Evolutionary conservation across 2,888 invertebrate genomes (phyloP), one percentile per base, ranked within the genome.

Genomic region (Zelleria hepariella): DNA sequence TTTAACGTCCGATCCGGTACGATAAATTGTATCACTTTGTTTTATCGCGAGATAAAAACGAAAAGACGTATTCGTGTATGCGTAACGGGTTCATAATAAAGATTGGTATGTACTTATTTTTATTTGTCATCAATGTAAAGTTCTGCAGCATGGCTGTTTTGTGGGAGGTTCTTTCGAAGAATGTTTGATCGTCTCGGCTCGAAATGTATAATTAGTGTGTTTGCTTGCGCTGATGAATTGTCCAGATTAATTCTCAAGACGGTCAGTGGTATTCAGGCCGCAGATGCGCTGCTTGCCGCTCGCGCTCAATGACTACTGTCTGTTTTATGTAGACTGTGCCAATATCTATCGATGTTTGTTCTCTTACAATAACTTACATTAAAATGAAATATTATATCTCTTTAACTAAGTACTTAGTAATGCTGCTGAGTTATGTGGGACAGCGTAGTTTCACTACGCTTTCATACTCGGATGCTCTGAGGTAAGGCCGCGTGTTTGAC

Each of bases 191-290:
- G 64, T 64, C 64, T 64, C 26, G 53, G 15, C 62, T 63, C 66
- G 64, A 65, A 60, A 68, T 68, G 64, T 73, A 70, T 76, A 74
- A 78, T 80, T 77, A 79, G 23, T 65, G 68, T 65, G 66, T 42
- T 42, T 65, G 64, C 67, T 66, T 64, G 72, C 72, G 77, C 78
- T 82, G 80, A 84, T 82, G 80, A 80, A 80, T 80, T 76, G 74
- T 74, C 72, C 77, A 84, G 80, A 82, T 82, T 81, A 80, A 76
- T 74, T 70, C 68, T 67, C 68, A 82, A 75, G 77, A 80, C 77
- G 83, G 80, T 78, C 70, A 73, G 69, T 78, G 78, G 82, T 78
- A 86, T 80, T 73, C 80, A 82, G 86, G 86, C 75, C 86, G 78
- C 81, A 81, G 74, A 71, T 82, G 82, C 73, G 21, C 74, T 69